These are phyloP conservation scores for Aspidiotus destructor DNA, from an alignment of 2,888 invertebrate species.

Conservation along the genomic window DNA sequence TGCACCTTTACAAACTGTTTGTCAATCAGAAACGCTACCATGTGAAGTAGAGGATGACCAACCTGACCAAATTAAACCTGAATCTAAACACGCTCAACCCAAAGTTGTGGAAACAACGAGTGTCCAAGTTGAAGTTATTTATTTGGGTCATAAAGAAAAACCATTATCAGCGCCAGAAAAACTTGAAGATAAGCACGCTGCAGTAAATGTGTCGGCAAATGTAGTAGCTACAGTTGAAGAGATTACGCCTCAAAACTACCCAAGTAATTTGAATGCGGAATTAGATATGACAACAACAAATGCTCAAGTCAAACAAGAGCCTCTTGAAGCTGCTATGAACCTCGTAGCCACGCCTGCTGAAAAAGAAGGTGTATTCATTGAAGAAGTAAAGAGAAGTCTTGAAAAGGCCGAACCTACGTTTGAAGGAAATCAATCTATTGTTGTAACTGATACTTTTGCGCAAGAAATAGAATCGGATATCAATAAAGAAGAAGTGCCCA, in stretches of 20 bases:
- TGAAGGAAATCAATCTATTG: constrained; percentile 15
- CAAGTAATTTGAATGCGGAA: constrained; percentile 50
- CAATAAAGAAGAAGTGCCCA: constrained; percentile 38
- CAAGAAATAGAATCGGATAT: constrained; percentile 45
- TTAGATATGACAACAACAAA: constrained; percentile 53
- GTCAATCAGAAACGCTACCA: background rate
- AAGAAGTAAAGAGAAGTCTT: background rate
- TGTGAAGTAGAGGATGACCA: constrained; percentile 15
- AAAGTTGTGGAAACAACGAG: constrained; percentile 16
- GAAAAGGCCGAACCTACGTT: constrained; percentile 18
- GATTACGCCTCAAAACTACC: constrained; percentile 41
- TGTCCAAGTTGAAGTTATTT: constrained; percentile 7
- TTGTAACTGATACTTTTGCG: constrained; percentile 3
- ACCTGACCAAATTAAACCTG: background rate
- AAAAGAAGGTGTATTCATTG: constrained; percentile 17
- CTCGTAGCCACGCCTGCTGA: constrained; percentile 39
- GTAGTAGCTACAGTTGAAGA: constrained; percentile 32
- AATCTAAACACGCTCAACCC: constrained; percentile 6
- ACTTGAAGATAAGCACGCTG: constrained; percentile 18
- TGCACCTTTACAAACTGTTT: constrained; percentile 3
- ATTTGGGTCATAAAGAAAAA: constrained; percentile 14
- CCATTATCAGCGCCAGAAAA: background rate
- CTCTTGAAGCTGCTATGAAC: constrained; percentile 45
- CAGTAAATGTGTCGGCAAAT: background rate
- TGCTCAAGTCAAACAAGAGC: constrained; percentile 45